Base-by-base conservation (phyloP, 2,113 vertebrate genomes). In the Gasterosteus nipponicus region DNA sequence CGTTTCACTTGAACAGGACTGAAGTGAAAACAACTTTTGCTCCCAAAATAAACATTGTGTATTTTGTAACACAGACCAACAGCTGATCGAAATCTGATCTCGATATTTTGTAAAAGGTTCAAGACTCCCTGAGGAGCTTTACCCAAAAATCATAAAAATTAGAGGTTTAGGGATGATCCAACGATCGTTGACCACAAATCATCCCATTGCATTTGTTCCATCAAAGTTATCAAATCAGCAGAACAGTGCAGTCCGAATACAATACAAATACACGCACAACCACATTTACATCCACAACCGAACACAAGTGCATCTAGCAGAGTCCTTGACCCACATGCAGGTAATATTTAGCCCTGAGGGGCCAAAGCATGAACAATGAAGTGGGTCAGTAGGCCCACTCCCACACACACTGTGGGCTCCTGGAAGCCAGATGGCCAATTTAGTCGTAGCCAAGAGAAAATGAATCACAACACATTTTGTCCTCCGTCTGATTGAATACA, bases 351-450 rank as follows among this genome's bases (percentile, higher is more conserved):
- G 42, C 74, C 87, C 82, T 51, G 35, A 63, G 84, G 86, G 75
- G 67, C 58, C 65, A 19, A 61, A 67, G 65, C 56, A 26, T 47
- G 64, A 78, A 85, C 75, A 87, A 74, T 79, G 62, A 85, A 81
- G 72, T 71, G 57, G 86, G 84, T 88, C 84, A 88, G 57, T 69
- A 66, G 74, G 67, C 64, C 73, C 86, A 78, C 86, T 84, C 84
- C 82, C 73, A 66, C 81, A 79, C 84, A 71, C 59, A 46, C 65
- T 26, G 82, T 26, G 67, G 47, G 15, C 57, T 77, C 56, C 39
- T 71, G 59, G 57, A 41, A 77, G 47, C 85, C 90, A 91, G 88
- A 91, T 91, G 90, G 90, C 78, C 80, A 78, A 87, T 87, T 87
- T 86, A n/a, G 74, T 74, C 15, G 19, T 65, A 75, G 75, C 86